Base-by-base conservation (phyloP, 37 sponge, comb jelly and placozoan genomes). In the Spongilla lacustris region DNA sequence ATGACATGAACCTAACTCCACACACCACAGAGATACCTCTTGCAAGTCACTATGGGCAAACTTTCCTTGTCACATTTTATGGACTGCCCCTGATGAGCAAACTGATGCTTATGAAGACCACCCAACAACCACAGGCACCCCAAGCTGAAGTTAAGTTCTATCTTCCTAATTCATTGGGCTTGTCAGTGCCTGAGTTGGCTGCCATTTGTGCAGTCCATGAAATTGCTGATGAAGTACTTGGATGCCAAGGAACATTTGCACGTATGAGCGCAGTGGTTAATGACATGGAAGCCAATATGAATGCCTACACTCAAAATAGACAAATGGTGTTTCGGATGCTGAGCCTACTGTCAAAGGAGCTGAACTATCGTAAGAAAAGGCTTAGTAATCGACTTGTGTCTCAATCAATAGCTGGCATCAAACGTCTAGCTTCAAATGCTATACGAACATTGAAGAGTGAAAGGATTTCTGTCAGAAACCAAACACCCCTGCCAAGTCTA, bases 11-110 rank as follows among this genome's bases (percentile, higher is more conserved):
- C 31, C 81, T 92, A 5, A 81, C 78, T 6, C 37, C 80, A 29
- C 49, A 22, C 22, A 68, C 76, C 31, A 84, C 37, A 31, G 91
- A 95, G 66, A 33, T 96, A 12, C 96, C 96, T 14, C 80, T 96
- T 11, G 96, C 73, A 9, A 89, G 91, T 69, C 76, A 93, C 67
- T 96, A 88, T 85, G 96, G 89, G 0, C 96, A 96, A 78, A 80
- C 79, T 0, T 89, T 87, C 50, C 78, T 90, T 3, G 71, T 83
- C 27, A 78, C 81, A 0, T 50, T 91, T 25, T 77, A 30, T 58
- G 84, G 87, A 23, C 50, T 95, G 2, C 89, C 95, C 23, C 79
- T 93, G 0, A 17, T 12, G 28, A 28, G 36, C 0, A 93, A 93
- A 46, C 71, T 93, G 26, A 30, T 35, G 3, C 74, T 86, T 10